Base-by-base conservation (phyloP, 2,888 invertebrate genomes). In the Drosophila leonis region DNA sequence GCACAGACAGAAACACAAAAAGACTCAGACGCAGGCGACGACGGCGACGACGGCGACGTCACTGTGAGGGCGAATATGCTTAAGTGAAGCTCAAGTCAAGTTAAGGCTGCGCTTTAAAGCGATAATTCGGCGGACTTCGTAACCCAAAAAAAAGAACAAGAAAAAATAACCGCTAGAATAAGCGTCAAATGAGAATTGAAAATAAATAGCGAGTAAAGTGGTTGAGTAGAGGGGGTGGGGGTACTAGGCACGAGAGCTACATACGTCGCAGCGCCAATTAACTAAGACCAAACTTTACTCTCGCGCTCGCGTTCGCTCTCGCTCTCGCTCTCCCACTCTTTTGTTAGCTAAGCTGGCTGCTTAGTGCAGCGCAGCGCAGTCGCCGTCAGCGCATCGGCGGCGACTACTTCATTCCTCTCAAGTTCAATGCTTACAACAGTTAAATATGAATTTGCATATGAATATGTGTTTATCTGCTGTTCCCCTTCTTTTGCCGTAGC, bases 61-160 rank as follows among this genome's bases (percentile, higher is more conserved):
- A 72, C 69, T 69, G 71, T 64, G 64, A 72, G 37, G 51, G 73
- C 79, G 71, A 79, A 80, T 82, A 79, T 73, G 72, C 72, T 73
- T 65, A 81, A 82, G 79, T 78, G 71, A 75, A 73, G 74, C 64
- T 52, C 42, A 56, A 65, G 60, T 59, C 59, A 49, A 52, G 35
- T 77, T 71, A 67, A 79, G 76, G 57, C 76, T 75, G 61, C 71
- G 75, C 78, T 84, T 90, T 76, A 76, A 80, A 70, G 48, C 49
- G 39, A 49, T 49, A 49, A 39, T 49, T 49, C 63, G 44, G 37
- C 39, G 29, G 10, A 7, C 15, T 33, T 10, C 31, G 31, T 10
- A 35, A 41, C n/a, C 42, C 29, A 46, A 49, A 46, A 33, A 55
- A 18, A 29, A 27, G 39, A 31, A 51, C 9, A 24, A n/a, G n/a